Evolutionary conservation across 30 jellyfish, hydroid and myxozoan genomes (phyloP), one percentile per base, ranked within the genome.

Genomic region (Aurelia aurita): DNA sequence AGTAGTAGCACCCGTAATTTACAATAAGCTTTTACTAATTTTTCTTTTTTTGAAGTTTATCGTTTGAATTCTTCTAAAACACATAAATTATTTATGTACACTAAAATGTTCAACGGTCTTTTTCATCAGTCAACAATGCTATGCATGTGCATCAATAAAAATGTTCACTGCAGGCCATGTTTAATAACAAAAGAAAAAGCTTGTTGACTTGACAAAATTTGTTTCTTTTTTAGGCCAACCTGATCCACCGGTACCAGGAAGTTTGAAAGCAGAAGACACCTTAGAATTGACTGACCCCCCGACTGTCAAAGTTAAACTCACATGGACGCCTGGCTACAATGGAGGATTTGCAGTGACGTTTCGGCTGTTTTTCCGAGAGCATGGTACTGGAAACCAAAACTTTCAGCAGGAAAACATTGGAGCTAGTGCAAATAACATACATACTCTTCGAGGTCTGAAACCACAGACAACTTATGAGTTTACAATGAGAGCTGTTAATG

Each of bases 291-390:
- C 96, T 9, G 96, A 79, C 85, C 98, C 98, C 22, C 94, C 96
- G 20, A 76, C 98, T 44, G 91, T 86, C 7, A 72, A 82, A 39
- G 85, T 93, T 20, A 63, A 87, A n/a, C 61, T 93, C 7, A 69
- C 60, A 28, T 93, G 98, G 98, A 78, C 62, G 22, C 96, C 96
- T 1, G 98, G 98, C 23, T 93, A 26, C 51, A 79, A 74, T 72
- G 98, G 98, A 25, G 98, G 98, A 47, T 84, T 29, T 60, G 66
- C 96, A 21, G 96, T 93, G 61, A 88, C 94, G 9, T 80, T 82
- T 60, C 86, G 60, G 43, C 70, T 93, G 78, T 81, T 31, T 51
- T 93, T 61, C 82, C 74, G 90, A 23, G 93, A 71, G 65, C 61
- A 58, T n/a, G 87, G 91, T 39, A 39, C 51, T 7, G 51, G 51